These are phyloP conservation scores for Drosophila siamana DNA, from an alignment of 2,888 invertebrate species.

Conservation along the genomic window DNA sequence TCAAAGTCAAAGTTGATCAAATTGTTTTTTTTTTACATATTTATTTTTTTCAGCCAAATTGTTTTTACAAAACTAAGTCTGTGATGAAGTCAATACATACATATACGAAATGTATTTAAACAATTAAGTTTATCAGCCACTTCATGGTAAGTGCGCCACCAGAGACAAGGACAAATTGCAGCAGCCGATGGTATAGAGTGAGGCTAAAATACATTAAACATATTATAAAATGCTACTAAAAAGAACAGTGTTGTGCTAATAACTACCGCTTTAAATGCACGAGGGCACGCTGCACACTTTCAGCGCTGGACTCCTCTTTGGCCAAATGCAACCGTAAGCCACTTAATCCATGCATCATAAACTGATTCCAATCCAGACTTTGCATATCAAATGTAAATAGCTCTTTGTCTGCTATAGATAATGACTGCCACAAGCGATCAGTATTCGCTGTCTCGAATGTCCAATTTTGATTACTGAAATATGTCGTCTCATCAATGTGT, in stretches of 20 bases:
- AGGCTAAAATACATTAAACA: neutral
- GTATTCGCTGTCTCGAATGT: conserved; percentile 89
- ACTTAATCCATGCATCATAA: conserved; percentile 87
- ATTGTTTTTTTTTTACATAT: neutral
- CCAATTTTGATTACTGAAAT: conserved; percentile 92
- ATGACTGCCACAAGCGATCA: conserved; percentile 83
- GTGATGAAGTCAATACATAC: neutral
- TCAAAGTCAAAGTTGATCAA: no score
- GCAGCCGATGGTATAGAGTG: neutral
- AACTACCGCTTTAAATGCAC: conserved; percentile 87
- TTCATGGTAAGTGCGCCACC: neutral
- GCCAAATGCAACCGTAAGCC: conserved; percentile 92
- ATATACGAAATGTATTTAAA: neutral
- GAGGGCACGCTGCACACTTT: conserved; percentile 88
- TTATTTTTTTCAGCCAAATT: neutral
- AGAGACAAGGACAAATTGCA: neutral
- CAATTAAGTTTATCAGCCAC: neutral
- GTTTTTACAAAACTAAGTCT: neutral
- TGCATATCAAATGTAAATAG: conserved; percentile 91
- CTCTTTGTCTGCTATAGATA: conserved; percentile 85
- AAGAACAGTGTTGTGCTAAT: neutral
- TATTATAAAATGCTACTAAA: neutral
- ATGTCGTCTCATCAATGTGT: conserved; percentile 89
- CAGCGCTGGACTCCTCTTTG: conserved; percentile 89
- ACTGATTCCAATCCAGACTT: conserved; percentile 88